Percentiles rank a stretch among this genome's conserved stretches.
Conservation (phyloP, 2,113 vertebrate species). For the Vulpes lagopus region DNA sequence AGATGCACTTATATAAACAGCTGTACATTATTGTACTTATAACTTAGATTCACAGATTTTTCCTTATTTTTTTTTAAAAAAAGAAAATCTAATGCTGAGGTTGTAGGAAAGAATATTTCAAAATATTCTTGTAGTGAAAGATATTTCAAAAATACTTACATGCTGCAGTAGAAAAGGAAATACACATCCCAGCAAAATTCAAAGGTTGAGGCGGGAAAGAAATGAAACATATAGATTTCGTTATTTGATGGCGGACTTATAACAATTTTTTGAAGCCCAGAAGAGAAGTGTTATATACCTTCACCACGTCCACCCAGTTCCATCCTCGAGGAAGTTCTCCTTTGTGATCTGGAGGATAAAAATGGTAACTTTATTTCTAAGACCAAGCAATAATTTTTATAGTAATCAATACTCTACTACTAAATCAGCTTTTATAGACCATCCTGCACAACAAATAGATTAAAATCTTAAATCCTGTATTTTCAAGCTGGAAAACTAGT, state of each 20-base stretch:
- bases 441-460: neutral
- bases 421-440: neutral
- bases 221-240: constrained; percentile 48
- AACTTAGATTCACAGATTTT: neutral
- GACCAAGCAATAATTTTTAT: neutral
- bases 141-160: constrained; percentile 87
- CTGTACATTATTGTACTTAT: neutral
- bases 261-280: neutral
- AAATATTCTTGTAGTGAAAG: neutral
- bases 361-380: constrained; percentile 69
- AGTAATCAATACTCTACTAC: neutral
- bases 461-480: neutral
- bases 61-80: neutral
- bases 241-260: neutral
- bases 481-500: neutral
- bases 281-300: constrained; percentile 88
- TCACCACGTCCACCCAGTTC: constrained; percentile 99
- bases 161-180: constrained; percentile 85
- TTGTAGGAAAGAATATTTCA: neutral
- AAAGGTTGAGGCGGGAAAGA: constrained; percentile 67
- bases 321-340: constrained; percentile 97
- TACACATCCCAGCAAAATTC: constrained; percentile 73
- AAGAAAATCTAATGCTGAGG: neutral
- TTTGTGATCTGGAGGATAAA: constrained; percentile 92
- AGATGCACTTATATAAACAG: neutral